Evolutionary conservation across 2,797 vertebrate species (phyloP), one percentile per base, ranked within the genome.

Genomic region (Molossus alvarezi): DNA sequence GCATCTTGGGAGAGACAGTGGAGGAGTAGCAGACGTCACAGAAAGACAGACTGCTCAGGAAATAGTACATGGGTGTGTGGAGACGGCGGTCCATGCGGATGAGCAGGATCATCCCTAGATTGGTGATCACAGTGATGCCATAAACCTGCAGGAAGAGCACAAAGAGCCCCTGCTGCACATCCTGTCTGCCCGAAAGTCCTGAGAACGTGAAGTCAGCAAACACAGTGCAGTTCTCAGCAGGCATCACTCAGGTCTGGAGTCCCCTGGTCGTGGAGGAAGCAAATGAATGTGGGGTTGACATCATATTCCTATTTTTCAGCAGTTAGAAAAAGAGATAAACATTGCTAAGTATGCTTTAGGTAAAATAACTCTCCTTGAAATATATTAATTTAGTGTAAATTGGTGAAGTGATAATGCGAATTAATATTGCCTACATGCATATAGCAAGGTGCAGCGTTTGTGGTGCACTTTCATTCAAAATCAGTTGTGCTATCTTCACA

Each of bases 11-110:
- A 91, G 89, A 87, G 18, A 97, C 45, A 5, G 89, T 93, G 37
- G 93, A 97, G 10, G 93, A 97, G n/a, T 94, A 96, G 71, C 88
- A 92, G 14, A 94, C 2, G n/a, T 97, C 97, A 37, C 89, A 97
- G 69, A 96, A 71, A 18, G 97, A 96, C 15, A 97, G 53, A 58
- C 72, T 97, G 71, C 94, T 96, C 53, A 97, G 75, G 75, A 97
- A 97, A 48, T 94, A 93, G 9, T 96, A 97, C 96, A 97, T 87
- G 65, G 96, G 83, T 0, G 41, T 94, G 65, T 96, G 79, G 58
- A 82, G 58, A 0, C 79, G 91, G n/a, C 60, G 6, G 15, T 97
- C 92, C 33, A 62, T 11, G 12, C 58, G 57, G 72, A 97, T 97
- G 29, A 93, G 45, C 10, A 95, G 3, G 12, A 97, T 64, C 96